Base-by-base conservation (phyloP, 2,797 vertebrate genomes). In the Amblyopsis hoosieri region DNA sequence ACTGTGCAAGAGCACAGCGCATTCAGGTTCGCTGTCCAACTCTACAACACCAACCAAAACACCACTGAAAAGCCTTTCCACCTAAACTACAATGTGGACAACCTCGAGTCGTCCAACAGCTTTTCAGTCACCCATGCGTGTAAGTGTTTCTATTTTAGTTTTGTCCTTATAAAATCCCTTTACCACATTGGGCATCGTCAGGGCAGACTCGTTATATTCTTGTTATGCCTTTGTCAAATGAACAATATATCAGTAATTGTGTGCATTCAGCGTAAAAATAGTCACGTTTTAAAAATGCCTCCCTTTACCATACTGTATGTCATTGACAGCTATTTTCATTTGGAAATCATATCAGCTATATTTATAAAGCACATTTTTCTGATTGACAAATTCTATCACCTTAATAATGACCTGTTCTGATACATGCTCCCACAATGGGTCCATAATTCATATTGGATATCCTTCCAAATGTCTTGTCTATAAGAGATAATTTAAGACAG, bases 31-130 rank as follows among this genome's bases (percentile, higher is more conserved):
- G 97, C 97, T 48, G 97, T 99, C 81, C 97, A 99, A 92, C 95
- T 99, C 91, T 98, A 99, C 94, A 99, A 99, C 94, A 99, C 97
- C 84, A 99, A 99, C 92, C 97, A 98, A 91, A 99, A 99, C 86
- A 96, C 94, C 87, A 98, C 97, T 52, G 97, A 99, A 83, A 97
- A 98, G 86, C 97, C 97, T 84, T 99, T 99, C 91, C 96, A 98
- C 91, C 93, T 99, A 90, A 98, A 97, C 91, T 98, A 99, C 88
- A 98, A 99, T 3, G 97, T 99, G 80, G 97, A 99, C 91, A 98
- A 99, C 91, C 94, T 99, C 87, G 97, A 99, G 89, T 99, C 97
- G 64, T 99, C 97, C 86, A 99, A 99, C 96, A 99, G 97, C 91
- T 99, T 99, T 86, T 97, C 97, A 11, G 97, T 99, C 87, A 99